Evolutionary conservation across 1,140 invertebrate genomes (phyloP).

Genomic region (Brachionus rubens): DNA sequence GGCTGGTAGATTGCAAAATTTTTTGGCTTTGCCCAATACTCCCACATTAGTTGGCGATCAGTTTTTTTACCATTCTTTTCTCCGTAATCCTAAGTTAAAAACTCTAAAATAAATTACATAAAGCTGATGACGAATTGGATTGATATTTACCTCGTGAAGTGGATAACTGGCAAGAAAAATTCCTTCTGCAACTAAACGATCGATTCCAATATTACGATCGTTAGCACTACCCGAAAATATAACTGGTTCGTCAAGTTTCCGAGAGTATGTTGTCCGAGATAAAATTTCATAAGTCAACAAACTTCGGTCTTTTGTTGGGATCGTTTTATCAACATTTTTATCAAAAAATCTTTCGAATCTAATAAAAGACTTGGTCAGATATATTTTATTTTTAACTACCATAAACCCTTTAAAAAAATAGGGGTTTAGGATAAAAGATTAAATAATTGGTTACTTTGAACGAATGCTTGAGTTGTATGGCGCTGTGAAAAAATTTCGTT

Average conservation of each 20-base stretch:
- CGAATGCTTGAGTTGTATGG: constrained; percentile 36
- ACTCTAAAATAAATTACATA: neutral
- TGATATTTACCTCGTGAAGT: constrained; percentile 26
- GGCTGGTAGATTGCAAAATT: constrained; percentile 64
- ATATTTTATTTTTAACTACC: too few relatives aligned
- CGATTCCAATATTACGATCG: constrained; percentile 41
- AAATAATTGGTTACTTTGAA: constrained; percentile 6
- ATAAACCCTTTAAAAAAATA: neutral
- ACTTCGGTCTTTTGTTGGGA: constrained; percentile 22
- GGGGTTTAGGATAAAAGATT: neutral
- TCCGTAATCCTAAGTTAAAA: neutral
- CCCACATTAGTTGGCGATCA: constrained; percentile 40
- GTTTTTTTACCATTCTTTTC: too few relatives aligned
- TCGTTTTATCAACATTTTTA: constrained; percentile 17
- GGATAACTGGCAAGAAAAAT: constrained; percentile 42
- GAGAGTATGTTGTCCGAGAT: constrained; percentile 9
- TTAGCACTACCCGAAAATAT: constrained; percentile 27
- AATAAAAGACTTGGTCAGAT: neutral
- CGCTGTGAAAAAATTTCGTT: constrained; percentile 20
- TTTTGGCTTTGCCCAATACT: constrained; percentile 37
- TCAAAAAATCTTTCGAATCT: constrained; percentile 45
- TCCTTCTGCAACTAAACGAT: constrained; percentile 32
- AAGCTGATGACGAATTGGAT: too few relatives aligned
- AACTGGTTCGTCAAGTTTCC: neutral
- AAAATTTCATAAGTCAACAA: constrained; percentile 43